phyloP scores from a whole-genome alignment of 2,113 vertebrate genomes.

The Sorex araneus region DNA sequence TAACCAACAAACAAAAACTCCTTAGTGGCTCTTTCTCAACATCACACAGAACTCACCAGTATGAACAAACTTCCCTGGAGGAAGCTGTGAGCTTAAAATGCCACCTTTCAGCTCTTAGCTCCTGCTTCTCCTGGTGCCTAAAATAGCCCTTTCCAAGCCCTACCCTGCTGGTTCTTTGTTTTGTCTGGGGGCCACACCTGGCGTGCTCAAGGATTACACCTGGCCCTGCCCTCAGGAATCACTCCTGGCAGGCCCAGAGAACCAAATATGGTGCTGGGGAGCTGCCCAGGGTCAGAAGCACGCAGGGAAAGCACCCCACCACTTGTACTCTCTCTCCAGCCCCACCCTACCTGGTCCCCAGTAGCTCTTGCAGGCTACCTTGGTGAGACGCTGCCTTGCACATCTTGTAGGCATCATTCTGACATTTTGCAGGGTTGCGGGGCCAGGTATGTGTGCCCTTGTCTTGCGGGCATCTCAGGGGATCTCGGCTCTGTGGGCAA shows the following conservation, averaged over 20 bases:
- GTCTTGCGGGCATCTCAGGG: too few species aligned
- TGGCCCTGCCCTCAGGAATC: too few species aligned
- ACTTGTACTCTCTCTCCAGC: too few species aligned
- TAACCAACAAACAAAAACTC: background rate
- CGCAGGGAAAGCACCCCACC: too few species aligned
- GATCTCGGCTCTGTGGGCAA: background rate
- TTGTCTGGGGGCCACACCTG: too few species aligned
- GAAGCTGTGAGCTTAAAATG: too few species aligned
- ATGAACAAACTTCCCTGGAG: fast-evolving
- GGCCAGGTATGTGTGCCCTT: background rate
- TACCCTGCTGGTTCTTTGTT: background rate
- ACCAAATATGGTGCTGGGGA: too few species aligned
- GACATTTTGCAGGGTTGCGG: fast-evolving
- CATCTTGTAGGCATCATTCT: background rate
- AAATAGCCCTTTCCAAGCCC: background rate
- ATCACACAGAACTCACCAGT: background rate
- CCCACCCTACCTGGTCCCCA: too few species aligned
- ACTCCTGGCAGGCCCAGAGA: too few species aligned
- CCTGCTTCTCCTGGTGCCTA: background rate
- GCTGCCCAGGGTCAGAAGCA: too few species aligned
- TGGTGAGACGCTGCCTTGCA: background rate
- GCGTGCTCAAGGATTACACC: too few species aligned
- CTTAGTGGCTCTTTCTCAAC: background rate
- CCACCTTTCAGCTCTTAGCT: background rate
- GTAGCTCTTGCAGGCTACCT: background rate